A percentile compares a stretch with the other conserved stretches of the same genome.
phyloP scores from a whole-genome alignment of 2,113 vertebrate genomes.

The Zosterops pallidus region DNA sequence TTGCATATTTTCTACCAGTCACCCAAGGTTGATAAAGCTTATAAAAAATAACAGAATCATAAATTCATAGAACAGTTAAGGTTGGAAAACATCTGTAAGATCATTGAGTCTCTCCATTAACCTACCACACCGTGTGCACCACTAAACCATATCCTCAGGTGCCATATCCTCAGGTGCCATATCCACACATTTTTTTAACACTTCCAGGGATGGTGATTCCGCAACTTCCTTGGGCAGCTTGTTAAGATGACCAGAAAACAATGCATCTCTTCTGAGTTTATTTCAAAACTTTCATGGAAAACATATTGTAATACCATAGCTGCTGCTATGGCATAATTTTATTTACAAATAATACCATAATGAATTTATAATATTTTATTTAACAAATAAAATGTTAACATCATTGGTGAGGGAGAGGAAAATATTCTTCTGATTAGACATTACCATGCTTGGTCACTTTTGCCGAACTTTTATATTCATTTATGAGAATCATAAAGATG shows the following conservation, averaged over 20 bases:
- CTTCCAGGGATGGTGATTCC: not conserved
- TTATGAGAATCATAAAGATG: not conserved
- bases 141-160: not conserved
- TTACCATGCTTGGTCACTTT: not conserved
- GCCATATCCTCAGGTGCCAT: not conserved
- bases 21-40: not conserved
- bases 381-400: not conserved
- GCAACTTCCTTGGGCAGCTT: not conserved
- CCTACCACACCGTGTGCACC: too few species aligned
- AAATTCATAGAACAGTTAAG: not conserved
- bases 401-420: not conserved
- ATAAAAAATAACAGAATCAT: not conserved
- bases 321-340: not conserved
- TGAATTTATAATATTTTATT: too few species aligned
- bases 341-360: too few species aligned
- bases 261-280: not conserved
- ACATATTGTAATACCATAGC: not conserved
- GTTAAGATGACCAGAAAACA: not conserved
- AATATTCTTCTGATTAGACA: not conserved
- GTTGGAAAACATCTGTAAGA: not conserved
- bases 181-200: not conserved
- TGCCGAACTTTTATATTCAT: not conserved
- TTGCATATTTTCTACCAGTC: not conserved
- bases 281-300: not conserved
- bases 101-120: not conserved